Percentiles rank a stretch among this genome's conserved stretches.
Conservation (phyloP, 2,113 vertebrate species). For the Pyrgilauda ruficollis region DNA sequence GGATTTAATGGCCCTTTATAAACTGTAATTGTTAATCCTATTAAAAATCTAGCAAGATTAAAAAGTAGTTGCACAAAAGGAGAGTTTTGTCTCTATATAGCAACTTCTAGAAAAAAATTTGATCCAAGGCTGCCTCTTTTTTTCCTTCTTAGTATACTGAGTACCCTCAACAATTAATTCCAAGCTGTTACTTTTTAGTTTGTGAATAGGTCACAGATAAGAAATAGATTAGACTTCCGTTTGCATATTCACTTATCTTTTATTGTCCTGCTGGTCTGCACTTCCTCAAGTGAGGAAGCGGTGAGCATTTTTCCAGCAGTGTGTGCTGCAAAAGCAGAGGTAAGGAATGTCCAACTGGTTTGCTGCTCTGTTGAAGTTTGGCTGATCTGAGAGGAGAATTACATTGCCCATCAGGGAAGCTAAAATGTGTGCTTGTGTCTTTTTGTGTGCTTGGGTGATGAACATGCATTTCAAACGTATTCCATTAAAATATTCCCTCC, state of each 20-base stretch:
- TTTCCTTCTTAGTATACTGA: accelerated
- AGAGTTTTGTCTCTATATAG: background rate
- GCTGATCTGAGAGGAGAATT: background rate
- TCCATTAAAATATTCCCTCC: background rate
- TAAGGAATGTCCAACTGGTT: accelerated
- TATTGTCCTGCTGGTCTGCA: background rate
- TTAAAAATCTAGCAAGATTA: background rate
- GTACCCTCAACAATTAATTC: background rate
- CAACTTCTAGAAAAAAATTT: background rate
- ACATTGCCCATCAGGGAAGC: background rate
- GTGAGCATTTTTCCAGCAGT: background rate
- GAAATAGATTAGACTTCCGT: background rate
- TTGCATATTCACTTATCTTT: background rate
- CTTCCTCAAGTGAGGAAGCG: background rate
- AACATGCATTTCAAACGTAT: background rate
- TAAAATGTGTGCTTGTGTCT: background rate
- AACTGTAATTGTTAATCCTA: background rate
- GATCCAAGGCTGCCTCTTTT: background rate
- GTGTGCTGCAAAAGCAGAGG: background rate
- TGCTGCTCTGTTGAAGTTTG: background rate
- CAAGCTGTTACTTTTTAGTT: background rate
- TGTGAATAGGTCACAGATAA: background rate
- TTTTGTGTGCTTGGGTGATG: background rate
- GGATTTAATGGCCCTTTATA: background rate
- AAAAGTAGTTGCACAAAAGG: background rate